A percentile compares a stretch with the other conserved stretches of the same genome.
Conservation (phyloP, 2,888 invertebrate genomes). For the Hirtodrosophila confusa region DNA sequence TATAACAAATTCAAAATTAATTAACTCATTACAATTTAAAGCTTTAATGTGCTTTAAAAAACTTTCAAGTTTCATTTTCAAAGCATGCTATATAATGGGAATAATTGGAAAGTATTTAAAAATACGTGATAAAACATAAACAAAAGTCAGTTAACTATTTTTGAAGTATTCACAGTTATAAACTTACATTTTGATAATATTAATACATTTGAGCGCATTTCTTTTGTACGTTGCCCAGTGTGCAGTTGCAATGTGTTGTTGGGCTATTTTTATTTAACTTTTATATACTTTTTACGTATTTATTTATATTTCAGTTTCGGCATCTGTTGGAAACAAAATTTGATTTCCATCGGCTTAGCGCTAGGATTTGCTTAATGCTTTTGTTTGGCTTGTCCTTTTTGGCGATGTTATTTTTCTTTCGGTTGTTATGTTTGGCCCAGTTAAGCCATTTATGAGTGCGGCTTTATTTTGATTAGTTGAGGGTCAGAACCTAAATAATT, state of each 20-base stretch:
- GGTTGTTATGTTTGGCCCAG: constrained; percentile 16
- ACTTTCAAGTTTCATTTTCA: no score
- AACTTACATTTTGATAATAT: no score
- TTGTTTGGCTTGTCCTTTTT: constrained; percentile 30
- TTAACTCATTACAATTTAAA: no score
- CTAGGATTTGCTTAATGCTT: constrained; percentile 52
- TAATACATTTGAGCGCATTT: constrained; percentile 3
- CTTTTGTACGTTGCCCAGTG: constrained; percentile 12
- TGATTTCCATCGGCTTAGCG: constrained; percentile 61
- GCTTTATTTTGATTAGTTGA: constrained; percentile 42
- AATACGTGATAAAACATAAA: no score
- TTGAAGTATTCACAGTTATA: no score
- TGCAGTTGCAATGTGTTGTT: constrained; percentile 34
- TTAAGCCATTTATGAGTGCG: constrained; percentile 48
- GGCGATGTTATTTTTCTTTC: constrained; percentile 7
- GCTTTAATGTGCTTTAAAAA: no score
- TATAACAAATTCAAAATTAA: no score
- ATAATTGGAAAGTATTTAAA: no score
- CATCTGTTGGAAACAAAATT: constrained; percentile 56
- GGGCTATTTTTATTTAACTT: constrained; percentile 32
- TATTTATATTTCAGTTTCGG: constrained; percentile 46
- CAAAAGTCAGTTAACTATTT: no score
- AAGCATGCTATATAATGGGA: no score
- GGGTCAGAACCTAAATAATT: constrained; percentile 7
- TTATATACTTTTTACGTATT: constrained; percentile 42